Conservation (phyloP, 2,113 vertebrate genomes). For the Bombycilla garrulus region DNA sequence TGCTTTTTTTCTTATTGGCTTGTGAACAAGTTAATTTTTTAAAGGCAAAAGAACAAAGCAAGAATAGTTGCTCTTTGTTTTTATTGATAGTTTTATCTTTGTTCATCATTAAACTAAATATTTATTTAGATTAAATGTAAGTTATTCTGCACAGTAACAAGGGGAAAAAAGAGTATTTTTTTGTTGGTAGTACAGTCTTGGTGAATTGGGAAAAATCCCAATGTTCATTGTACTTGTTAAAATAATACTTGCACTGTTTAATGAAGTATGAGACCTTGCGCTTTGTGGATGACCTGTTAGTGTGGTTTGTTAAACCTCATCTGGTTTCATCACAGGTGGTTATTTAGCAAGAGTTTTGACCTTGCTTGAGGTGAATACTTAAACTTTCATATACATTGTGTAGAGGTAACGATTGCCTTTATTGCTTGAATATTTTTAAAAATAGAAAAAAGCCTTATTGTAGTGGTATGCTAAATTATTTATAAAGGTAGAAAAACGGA, state of each 20-base stretch:
- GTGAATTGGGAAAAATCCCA: slow-evolving; percentile 12
- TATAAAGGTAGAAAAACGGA: background rate
- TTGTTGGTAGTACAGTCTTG: background rate
- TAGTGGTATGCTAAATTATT: background rate
- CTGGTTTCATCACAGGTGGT: slow-evolving; percentile 32
- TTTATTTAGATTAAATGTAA: background rate
- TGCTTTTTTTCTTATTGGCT: background rate
- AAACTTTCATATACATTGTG: background rate
- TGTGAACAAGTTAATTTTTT: background rate
- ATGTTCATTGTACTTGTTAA: slow-evolving; percentile 43
- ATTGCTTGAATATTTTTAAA: background rate
- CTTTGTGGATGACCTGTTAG: slow-evolving; percentile 49
- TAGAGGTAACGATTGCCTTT: background rate
- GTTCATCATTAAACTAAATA: background rate
- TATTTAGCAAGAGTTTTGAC: slow-evolving; percentile 1
- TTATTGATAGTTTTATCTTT: background rate
- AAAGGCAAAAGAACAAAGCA: background rate
- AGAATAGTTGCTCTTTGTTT: background rate
- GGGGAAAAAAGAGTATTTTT: background rate
- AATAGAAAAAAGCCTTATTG: background rate
- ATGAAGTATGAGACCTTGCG: slow-evolving; percentile 53
- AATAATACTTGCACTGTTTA: slow-evolving; percentile 51
- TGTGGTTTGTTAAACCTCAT: background rate
- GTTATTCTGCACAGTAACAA: background rate
- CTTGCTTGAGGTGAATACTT: background rate